Evolutionary conservation across 2,113 vertebrate species (phyloP).

Genomic region (Lonchura striata): DNA sequence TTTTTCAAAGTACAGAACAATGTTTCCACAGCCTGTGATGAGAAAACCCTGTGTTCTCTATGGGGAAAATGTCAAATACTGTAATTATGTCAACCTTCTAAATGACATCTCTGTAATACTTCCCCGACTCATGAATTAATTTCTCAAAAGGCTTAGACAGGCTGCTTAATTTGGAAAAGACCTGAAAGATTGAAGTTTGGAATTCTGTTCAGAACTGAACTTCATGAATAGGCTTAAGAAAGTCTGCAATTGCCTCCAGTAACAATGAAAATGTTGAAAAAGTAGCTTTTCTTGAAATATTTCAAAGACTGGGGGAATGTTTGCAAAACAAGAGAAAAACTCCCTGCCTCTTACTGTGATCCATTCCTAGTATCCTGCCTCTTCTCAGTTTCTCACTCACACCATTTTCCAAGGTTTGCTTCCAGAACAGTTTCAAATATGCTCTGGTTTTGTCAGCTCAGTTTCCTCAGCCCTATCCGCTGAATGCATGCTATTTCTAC

Average conservation of each 20-base stretch:
- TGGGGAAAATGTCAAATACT: conserved; percentile 15
- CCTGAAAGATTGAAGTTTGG: background rate
- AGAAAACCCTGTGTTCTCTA: background rate
- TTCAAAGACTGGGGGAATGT: background rate
- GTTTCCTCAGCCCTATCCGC: background rate
- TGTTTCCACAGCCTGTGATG: background rate
- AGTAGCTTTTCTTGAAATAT: background rate
- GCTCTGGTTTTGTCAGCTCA: background rate
- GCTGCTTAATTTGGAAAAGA: background rate
- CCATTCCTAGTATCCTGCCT: background rate
- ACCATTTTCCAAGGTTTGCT: background rate
- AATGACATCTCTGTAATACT: conserved; percentile 21
- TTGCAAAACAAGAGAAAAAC: background rate
- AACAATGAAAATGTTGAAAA: background rate
- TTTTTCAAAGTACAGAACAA: background rate
- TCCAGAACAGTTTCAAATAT: background rate
- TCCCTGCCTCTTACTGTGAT: background rate
- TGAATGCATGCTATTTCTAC: background rate
- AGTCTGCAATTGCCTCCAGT: background rate
- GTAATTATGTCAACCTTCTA: conserved; percentile 25
- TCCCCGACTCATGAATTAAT: background rate
- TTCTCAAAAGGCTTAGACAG: conserved; percentile 32
- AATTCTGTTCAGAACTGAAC: background rate
- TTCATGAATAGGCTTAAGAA: background rate
- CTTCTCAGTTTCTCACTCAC: background rate